These are phyloP conservation scores for Limnephilus auricula DNA, from an alignment of 2,888 invertebrate species.

Conservation along the genomic window DNA sequence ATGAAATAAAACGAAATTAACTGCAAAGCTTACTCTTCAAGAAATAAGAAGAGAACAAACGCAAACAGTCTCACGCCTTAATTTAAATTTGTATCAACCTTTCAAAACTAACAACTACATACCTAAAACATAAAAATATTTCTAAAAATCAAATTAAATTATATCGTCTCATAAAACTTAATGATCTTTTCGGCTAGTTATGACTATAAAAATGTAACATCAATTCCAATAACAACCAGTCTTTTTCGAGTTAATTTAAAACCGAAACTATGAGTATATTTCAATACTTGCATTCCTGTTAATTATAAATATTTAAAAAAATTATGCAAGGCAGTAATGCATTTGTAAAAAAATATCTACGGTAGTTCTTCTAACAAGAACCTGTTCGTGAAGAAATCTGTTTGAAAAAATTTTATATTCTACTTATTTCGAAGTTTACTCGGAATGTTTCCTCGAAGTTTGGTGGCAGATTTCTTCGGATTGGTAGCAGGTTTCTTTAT, in stretches of 20 bases:
- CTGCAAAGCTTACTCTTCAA: not conserved
- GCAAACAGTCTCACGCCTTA: not conserved
- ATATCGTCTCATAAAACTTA: not conserved
- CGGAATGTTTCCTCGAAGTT: conserved; percentile 27
- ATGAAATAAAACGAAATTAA: not conserved
- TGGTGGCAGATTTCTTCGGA: conserved; percentile 36
- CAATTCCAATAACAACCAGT: not conserved
- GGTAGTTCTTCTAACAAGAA: not conserved
- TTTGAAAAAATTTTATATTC: not conserved
- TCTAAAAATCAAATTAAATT: not conserved
- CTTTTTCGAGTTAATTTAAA: not conserved
- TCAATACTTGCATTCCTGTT: not conserved
- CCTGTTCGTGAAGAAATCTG: not conserved
- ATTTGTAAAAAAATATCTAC: not conserved
- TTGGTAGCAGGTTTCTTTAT: conserved; percentile 36
- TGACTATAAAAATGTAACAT: not conserved
- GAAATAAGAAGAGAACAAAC: not conserved
- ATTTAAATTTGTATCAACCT: not conserved
- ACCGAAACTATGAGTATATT: not conserved
- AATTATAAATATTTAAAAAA: not conserved
- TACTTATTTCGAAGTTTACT: not conserved
- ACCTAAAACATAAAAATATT: not conserved
- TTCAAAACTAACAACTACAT: no score
- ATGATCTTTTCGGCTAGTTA: not conserved
- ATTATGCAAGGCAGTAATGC: not conserved